These are phyloP conservation scores for Cheilosia variabilis DNA, from an alignment of 2,888 invertebrate species.

Conservation along the genomic window DNA sequence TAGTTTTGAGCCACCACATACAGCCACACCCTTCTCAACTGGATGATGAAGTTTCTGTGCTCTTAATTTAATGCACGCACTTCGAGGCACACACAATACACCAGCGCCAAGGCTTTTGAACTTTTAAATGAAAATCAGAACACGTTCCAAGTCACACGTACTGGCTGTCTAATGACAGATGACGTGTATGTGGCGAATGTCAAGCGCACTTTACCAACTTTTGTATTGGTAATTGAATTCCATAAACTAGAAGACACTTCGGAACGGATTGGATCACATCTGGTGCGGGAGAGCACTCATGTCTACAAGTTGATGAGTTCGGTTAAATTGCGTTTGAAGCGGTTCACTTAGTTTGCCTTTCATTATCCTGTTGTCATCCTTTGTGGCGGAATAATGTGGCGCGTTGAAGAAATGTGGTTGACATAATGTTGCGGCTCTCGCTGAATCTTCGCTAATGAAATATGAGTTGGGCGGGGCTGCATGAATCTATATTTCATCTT, in stretches of 20 bases:
- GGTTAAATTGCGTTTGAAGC: conserved; percentile 54
- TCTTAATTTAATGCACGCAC: conserved; percentile 38
- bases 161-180: conserved; percentile 39
- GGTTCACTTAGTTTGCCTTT: conserved; percentile 55
- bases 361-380: conserved; percentile 66
- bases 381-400: conserved; percentile 53
- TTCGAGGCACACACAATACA: neutral
- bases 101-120: conserved; percentile 5
- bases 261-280: neutral
- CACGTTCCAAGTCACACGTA: conserved; percentile 12
- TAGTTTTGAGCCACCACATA: conserved; percentile 12
- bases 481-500: conserved; percentile 49
- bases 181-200: conserved; percentile 61
- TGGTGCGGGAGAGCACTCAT: neutral
- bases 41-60: neutral
- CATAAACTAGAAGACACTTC: conserved; percentile 12
- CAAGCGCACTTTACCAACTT: conserved; percentile 26
- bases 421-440: conserved; percentile 54
- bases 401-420: conserved; percentile 56
- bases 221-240: conserved; percentile 63
- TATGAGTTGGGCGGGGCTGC: neutral
- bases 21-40: no score
- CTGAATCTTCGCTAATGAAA: neutral
- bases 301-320: conserved; percentile 3
- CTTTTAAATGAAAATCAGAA: conserved; percentile 35